Base-by-base conservation (phyloP, 2,113 vertebrate species). In the Hypomesus transpacificus region DNA sequence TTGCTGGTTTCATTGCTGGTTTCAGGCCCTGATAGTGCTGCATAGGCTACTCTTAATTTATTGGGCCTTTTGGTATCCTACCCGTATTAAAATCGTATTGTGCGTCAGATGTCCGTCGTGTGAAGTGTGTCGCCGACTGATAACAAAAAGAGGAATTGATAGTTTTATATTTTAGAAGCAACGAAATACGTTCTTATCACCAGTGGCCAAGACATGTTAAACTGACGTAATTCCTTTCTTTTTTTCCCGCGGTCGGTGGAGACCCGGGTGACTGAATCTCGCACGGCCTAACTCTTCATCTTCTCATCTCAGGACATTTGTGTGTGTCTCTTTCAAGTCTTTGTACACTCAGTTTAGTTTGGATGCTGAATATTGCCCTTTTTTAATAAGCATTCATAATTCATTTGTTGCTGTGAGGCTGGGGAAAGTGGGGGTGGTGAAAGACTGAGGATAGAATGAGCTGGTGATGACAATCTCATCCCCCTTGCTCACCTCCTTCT, bases 381-480 rank as follows among this genome's bases (percentile, higher is more conserved):
- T 90, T 89, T 86, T 90, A 91, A 92, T 90, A 91, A 91, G 86
- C 90, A 90, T 91, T 78, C 84, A 92, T 92, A 90, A 91, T 90
- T 92, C 88, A 90, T 86, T 17, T 73, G 65, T 74, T 75, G 80
- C 86, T 91, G 77, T 82, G 84, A 86, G 87, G 84, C 83, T 79
- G 70, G 72, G 72, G 74, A 77, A 75, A 80, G 57, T 20, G 24
- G 50, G 66, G 74, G 53, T 68, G 71, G 54, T 53, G 67, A 53
- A 72, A 68, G 76, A 82, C 6, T 16, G 60, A 65, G 18, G 58
- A 14, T 39, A 71, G 9, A 56, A 58, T 81, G 77, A 79, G 84
- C 54, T 63, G 73, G 80, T 82, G 82, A 76, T 80, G 71, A 80
- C 77, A 79, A 82, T 79, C 66, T 82, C 70, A 78, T 81, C 69